phyloP scores from a whole-genome alignment of 2,113 vertebrate species.

The Aythya baeri region DNA sequence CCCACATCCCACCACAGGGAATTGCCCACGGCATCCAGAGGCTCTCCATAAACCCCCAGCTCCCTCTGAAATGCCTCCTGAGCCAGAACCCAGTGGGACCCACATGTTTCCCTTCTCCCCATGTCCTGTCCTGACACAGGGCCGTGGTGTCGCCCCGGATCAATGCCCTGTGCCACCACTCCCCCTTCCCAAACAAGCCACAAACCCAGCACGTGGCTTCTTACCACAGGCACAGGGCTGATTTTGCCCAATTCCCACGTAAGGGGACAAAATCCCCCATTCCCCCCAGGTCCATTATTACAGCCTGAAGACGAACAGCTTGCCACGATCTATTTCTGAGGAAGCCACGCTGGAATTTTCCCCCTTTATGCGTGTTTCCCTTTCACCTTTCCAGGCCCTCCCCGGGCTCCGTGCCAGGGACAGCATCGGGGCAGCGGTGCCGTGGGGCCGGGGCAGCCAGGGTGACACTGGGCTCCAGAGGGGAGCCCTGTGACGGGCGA shows the following conservation, averaged over 20 bases:
- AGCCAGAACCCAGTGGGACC: background rate
- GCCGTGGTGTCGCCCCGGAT: fast-evolving
- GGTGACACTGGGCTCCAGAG: background rate
- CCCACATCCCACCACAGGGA: background rate
- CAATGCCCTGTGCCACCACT: fast-evolving
- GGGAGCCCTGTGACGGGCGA: background rate
- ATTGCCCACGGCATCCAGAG: background rate
- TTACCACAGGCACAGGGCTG: fast-evolving
- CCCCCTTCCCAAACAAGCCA: background rate
- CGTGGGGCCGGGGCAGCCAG: background rate
- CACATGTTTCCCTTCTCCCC: fast-evolving
- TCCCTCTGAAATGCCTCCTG: background rate
- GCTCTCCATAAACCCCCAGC: background rate
- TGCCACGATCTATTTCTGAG: background rate
- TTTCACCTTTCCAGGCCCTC: background rate
- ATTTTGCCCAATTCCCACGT: background rate
- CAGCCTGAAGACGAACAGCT: background rate
- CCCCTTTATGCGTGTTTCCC: background rate
- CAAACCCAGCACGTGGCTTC: fast-evolving
- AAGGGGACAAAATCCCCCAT: background rate
- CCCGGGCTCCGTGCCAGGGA: background rate
- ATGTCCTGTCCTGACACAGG: fast-evolving
- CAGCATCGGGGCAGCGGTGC: background rate
- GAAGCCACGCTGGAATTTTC: background rate
- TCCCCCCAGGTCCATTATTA: too few species aligned